A percentile compares a stretch with the other conserved stretches of the same genome.
These are phyloP conservation scores for Tholera decimalis DNA, from an alignment of 2,888 invertebrate genomes.

Conservation along the genomic window DNA sequence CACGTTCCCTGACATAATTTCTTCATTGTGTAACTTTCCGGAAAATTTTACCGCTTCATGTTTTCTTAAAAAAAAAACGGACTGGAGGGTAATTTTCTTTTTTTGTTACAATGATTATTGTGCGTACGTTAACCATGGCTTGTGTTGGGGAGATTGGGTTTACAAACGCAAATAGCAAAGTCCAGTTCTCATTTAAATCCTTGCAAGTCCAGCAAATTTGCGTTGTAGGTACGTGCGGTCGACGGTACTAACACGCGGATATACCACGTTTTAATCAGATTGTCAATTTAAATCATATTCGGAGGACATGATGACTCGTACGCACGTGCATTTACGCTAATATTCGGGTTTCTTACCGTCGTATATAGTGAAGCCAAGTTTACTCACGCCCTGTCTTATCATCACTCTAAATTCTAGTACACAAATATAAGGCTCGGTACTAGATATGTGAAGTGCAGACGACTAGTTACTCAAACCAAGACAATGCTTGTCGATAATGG, in stretches of 20 bases:
- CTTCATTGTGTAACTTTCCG: background rate
- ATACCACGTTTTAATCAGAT: constrained; percentile 21
- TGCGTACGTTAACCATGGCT: background rate
- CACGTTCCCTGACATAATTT: background rate
- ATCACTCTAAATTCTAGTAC: background rate
- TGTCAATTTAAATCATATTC: constrained; percentile 34
- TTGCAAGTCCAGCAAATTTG: background rate
- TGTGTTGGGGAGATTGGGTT: too few species aligned
- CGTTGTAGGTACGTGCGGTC: constrained; percentile 15
- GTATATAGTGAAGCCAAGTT: background rate
- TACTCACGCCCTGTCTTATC: background rate
- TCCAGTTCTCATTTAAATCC: background rate
- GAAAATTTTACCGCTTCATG: background rate
- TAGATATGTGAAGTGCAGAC: background rate
- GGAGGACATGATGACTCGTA: constrained; percentile 12
- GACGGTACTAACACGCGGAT: background rate
- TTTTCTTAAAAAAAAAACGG: background rate
- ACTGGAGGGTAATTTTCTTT: background rate
- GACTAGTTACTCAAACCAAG: background rate
- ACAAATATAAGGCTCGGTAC: background rate
- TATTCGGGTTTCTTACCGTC: background rate
- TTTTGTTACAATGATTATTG: background rate
- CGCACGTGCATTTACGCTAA: constrained; percentile 20
- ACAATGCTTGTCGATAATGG: constrained; percentile 1
- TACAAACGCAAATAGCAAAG: too few species aligned